Base-by-base conservation (phyloP, 2,888 invertebrate species). In the Parochlus steinenii region DNA sequence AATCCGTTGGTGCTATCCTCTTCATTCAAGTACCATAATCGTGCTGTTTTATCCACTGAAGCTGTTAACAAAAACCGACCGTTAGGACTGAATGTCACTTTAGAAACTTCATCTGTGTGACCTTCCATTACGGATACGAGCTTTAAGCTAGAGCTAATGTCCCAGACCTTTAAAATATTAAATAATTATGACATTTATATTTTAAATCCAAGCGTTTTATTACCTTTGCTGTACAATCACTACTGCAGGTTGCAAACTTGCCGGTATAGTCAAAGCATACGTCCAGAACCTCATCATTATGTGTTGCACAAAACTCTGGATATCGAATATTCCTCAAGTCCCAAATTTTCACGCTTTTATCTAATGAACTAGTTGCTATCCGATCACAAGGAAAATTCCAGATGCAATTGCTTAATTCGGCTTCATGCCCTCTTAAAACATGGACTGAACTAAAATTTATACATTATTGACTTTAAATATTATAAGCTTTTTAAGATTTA, bases 211-310 rank as follows among this genome's bases (percentile, higher is more conserved):
- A n/a, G n/a, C n/a, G n/a, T n/a, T n/a, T n/a, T n/a, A n/a, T n/a
- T n/a, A 81, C 64, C 12, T 75, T 62, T 0, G 79, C 78, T 0
- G 76, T 77, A 37, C 74, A 68, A 52, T 85, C 83, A 46, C 74
- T 75, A 31, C 80, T 77, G 0, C 74, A 72, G 1, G 80, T 79
- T 10, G 80, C 74, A 53, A 85, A 60, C 43, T 69, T 68, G 1
- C 81, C 80, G 0, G 72, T 70, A 55, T 68, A 73, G 61, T 83
- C 79, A 56, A 83, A 81, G 40, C 71, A 65, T 27, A 83, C 65
- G 49, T 83, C 82, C 31, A 82, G 52, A 12, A 85, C 76, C 56
- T 77, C 78, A 44, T 74, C 72, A 22, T 67, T 63, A 45, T 76
- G 75, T 24, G 29, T 30, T 12, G 30, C 5, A 8, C 17, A 30